Conservation (phyloP, 2,888 invertebrate genomes). For the Sturmia bella region DNA sequence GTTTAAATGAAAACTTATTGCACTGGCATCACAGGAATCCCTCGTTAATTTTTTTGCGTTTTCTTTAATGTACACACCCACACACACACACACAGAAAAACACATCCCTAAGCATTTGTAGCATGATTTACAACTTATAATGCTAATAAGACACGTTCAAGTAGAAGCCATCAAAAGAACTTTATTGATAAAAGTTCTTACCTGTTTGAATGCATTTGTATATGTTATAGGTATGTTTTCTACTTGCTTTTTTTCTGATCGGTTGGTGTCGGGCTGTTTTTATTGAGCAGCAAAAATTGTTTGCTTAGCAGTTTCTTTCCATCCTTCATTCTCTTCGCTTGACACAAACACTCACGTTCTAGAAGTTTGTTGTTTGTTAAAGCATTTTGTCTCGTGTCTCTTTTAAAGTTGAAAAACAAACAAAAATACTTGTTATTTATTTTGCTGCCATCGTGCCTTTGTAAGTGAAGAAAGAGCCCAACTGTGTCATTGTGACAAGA, state of each 20-base stretch:
- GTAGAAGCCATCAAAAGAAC: neutral
- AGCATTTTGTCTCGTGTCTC: conserved; percentile 44
- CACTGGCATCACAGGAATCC: conserved; percentile 15
- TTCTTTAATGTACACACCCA: conserved; percentile 9
- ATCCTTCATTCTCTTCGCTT: neutral
- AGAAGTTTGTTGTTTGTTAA: conserved; percentile 61
- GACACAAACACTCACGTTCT: conserved; percentile 42
- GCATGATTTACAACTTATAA: conserved; percentile 72
- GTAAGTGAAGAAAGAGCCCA: conserved; percentile 47
- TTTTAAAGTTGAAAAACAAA: conserved; percentile 28
- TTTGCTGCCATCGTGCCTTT: conserved; percentile 7
- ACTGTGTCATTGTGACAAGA: conserved; percentile 53
- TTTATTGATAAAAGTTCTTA: conserved; percentile 28
- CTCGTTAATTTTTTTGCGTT: conserved; percentile 56
- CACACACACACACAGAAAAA: neutral
- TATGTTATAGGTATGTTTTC: conserved; percentile 6
- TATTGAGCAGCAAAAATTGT: conserved; percentile 50
- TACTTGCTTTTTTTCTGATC: conserved; percentile 31
- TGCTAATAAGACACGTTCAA: conserved; percentile 75
- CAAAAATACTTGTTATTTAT: neutral
- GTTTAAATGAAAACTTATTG: neutral
- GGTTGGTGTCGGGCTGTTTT: conserved; percentile 7
- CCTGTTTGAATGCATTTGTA: conserved; percentile 9
- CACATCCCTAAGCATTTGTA: conserved; percentile 1
- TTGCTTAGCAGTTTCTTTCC: conserved; percentile 54